These are phyloP conservation scores for Melanostoma scalare DNA, from an alignment of 2,888 invertebrate genomes.

Conservation along the genomic window DNA sequence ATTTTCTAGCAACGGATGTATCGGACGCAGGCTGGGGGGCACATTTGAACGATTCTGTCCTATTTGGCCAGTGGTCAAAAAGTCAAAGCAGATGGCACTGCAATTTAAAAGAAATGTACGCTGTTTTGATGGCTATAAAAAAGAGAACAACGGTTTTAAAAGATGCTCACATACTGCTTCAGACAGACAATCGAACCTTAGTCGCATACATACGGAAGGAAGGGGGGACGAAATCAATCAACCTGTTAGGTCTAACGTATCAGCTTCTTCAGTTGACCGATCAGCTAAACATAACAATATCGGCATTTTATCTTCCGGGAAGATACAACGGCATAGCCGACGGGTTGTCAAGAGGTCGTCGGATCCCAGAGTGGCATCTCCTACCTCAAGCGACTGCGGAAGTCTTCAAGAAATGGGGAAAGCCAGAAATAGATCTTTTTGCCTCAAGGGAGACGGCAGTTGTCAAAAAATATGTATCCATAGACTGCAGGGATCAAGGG, in stretches of 20 bases:
- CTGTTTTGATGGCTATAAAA: constrained; percentile 1
- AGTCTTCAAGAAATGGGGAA: constrained; percentile 8
- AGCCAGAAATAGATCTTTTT: constrained; percentile 38
- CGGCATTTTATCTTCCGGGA: constrained; percentile 31
- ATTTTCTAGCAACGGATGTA: not conserved
- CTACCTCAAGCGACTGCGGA: not conserved
- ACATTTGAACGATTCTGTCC: not conserved
- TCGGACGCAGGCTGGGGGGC: not conserved
- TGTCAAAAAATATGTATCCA: constrained; percentile 19
- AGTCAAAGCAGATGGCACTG: not conserved
- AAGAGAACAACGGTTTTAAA: not conserved
- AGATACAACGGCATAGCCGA: constrained; percentile 42
- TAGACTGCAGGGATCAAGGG: constrained; percentile 12
- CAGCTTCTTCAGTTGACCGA: constrained; percentile 19
- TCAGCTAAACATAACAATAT: constrained; percentile 22
- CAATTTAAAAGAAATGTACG: constrained; percentile 31
- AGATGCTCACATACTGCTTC: constrained; percentile 27
- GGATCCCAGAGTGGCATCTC: constrained; percentile 34
- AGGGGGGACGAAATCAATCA: constrained; percentile 18
- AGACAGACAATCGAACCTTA: constrained; percentile 35
- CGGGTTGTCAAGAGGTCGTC: constrained; percentile 19
- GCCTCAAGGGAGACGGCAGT: constrained; percentile 29
- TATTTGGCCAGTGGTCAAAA: not conserved
- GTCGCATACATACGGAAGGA: constrained; percentile 35
- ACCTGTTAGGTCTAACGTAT: constrained; percentile 13